Conservation (phyloP, 2,888 invertebrate species). For the Brachylomia viminalis region DNA sequence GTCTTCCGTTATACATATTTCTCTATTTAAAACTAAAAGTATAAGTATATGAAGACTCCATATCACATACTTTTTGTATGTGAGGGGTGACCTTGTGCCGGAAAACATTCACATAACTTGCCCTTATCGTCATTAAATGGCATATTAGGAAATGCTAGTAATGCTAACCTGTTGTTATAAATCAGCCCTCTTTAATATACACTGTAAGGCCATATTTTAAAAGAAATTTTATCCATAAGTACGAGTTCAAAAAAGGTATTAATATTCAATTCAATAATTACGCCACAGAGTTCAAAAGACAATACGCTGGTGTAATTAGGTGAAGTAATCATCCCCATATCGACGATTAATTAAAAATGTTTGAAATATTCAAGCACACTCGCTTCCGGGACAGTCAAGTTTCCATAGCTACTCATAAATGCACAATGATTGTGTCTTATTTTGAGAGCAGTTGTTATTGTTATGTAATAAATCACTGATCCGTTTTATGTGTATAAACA, state of each 20-base stretch:
- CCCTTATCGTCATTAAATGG: neutral
- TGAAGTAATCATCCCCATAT: neutral
- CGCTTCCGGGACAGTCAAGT: neutral
- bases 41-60: neutral
- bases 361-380: conserved; percentile 24
- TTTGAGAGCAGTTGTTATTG: conserved; percentile 16
- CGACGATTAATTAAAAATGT: conserved; percentile 3
- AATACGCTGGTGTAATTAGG: neutral
- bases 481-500: conserved; percentile 16
- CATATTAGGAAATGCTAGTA: neutral
- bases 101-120: neutral
- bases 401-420: neutral
- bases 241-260: neutral
- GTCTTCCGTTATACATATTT: neutral
- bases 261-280: neutral
- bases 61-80: neutral
- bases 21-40: neutral
- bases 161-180: neutral
- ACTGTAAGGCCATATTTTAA: too few species aligned
- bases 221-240: neutral
- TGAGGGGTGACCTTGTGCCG: too few species aligned
- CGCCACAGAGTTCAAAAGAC: neutral
- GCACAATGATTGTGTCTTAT: neutral
- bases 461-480: conserved; percentile 27
- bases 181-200: neutral